Base-by-base conservation (phyloP, 2,888 invertebrate genomes). In the Sphaeridia pumilis region DNA sequence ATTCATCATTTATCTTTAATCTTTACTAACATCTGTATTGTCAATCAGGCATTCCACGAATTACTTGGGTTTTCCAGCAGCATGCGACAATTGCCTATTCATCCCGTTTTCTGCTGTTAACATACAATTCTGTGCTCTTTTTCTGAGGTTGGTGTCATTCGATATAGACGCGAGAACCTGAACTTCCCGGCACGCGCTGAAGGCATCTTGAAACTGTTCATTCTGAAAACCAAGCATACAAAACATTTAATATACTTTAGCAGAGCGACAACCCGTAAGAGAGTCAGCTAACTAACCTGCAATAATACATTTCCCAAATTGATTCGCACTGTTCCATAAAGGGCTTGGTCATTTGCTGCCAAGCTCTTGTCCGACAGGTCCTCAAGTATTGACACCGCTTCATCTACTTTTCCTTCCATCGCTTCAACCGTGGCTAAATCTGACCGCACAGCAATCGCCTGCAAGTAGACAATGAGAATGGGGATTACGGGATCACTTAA, bases 221-320 rank as follows among this genome's bases (percentile, higher is more conserved):
- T 65, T 65, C 62, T 64, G 48, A 12, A 45, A 45, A 42, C 20
- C n/a, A n/a, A n/a, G n/a, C 24, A 35, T 24, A 35, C 35, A 34
- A 27, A 24, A 24, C 28, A 46, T 34, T 46, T 26, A 10, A 12
- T 7, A 14, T 17, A 12, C 4, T 22, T 34, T 12, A 17, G n/a
- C n/a, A n/a, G n/a, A n/a, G n/a, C n/a, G n/a, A n/a, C n/a, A n/a
- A n/a, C n/a, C n/a, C n/a, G n/a, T n/a, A n/a, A n/a, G n/a, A n/a
- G n/a, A n/a, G n/a, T n/a, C 27, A 45, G 4, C 7, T 41, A 31
- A 35, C 10, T 41, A 53, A 60, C 63, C 60, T 60, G 60, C 14
- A 63, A 38, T 43, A 61, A 55, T 31, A 65, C 22, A 42, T 60
- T 65, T 25, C 61, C 64, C 7, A 57, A 57, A 49, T 61, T 65